A percentile compares a stretch with the other conserved stretches of the same genome.
Evolutionary conservation across 2,888 invertebrate species (phyloP).

Genomic region (Conus canariensis): DNA sequence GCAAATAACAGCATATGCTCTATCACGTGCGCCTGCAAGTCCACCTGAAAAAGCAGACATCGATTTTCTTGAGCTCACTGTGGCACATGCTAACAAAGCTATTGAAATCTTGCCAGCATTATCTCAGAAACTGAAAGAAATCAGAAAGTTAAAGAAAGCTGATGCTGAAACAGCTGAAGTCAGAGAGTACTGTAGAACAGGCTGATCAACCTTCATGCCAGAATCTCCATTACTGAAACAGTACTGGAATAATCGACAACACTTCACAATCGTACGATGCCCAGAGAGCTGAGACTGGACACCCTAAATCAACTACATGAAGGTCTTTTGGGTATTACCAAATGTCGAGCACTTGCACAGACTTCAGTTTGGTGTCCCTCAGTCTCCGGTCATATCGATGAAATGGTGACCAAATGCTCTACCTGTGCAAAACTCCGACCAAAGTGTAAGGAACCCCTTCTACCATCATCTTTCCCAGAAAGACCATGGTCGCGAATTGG

Average conservation of each 20-base stretch:
- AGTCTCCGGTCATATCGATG: not conserved
- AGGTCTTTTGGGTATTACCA: not conserved
- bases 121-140: not conserved
- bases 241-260: not conserved
- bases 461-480: constrained; percentile 5
- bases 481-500: constrained; percentile 9
- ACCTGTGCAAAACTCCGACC: not conserved
- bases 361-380: constrained; percentile 17
- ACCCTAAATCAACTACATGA: not conserved
- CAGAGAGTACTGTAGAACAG: not conserved
- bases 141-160: not conserved
- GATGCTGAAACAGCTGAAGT: not conserved
- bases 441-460: not conserved
- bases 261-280: not conserved
- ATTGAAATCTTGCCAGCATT: not conserved
- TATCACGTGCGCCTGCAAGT: not conserved
- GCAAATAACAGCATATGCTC: constrained; percentile 6
- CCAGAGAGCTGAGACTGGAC: not conserved
- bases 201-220: constrained; percentile 19
- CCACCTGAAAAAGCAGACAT: constrained; percentile 8
- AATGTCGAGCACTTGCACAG: constrained; percentile 4
- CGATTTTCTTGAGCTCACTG: not conserved
- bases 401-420: not conserved
- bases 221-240: not conserved
- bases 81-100: not conserved